Evolutionary conservation across 2,113 vertebrate species (phyloP), one percentile per base, ranked within the genome.

Genomic region (Climacteris rufus): DNA sequence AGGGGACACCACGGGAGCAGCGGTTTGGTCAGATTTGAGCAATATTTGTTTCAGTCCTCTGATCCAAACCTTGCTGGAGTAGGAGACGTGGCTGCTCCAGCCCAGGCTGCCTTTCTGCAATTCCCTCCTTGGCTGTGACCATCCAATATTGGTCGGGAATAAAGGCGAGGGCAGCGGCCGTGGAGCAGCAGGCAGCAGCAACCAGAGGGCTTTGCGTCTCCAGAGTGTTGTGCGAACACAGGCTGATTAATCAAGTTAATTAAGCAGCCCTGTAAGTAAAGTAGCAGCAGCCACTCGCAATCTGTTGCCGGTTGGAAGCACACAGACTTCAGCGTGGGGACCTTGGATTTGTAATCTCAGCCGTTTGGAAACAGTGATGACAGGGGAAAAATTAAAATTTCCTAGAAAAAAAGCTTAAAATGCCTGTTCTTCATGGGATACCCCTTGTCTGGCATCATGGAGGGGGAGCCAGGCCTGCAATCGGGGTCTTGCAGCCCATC

Each of bases 211-310:
- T 91, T 53, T 52, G 76, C 24, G 1, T 74, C 83, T 88, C 82
- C 64, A 3, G 78, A 77, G 85, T 68, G 17, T 20, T 44, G 71
- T 54, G 57, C 2, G 47, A 91, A 44, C 42, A 33, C 3, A 5
- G 68, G 66, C 84, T 93, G 94, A 86, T 97, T 96, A 93, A 96
- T 93, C 75, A 79, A 90, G 85, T 95, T 93, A 91, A 96, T 93
- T 93, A 94, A 90, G 70, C 87, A 79, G 95, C 56, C 81, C 45
- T 72, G 81, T 84, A 82, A 95, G 93, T 91, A 89, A 89, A 79
- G 94, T 64, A 74, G 45, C 86, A 90, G 89, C 91, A 69, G 89
- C 91, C 89, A 54, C 93, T 95, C 8, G 13, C 93, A 93, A 89
- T 89, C 93, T 95, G 94, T 89, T 92, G 72, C 76, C 6, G 49